Evolutionary conservation across 1,140 invertebrate genomes (phyloP), one percentile per base, ranked within the genome.

Genomic region (Zaprionus gabonicus): DNA sequence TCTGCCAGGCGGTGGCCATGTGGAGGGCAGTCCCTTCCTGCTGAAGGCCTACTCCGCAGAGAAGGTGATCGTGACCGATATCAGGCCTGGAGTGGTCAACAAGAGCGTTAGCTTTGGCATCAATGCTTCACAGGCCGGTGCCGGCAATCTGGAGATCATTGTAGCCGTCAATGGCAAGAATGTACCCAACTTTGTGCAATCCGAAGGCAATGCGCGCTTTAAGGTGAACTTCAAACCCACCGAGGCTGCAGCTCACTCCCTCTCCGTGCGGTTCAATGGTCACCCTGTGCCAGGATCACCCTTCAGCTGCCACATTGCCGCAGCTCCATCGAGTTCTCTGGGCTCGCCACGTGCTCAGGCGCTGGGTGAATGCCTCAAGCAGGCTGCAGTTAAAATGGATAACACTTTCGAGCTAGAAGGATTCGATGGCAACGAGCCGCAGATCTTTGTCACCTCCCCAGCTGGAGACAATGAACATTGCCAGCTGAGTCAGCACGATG

Each of bases 181-280:
- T 94, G 98, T 99, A 6, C 99, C 99, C 6, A 99, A 99, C 94
- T 99, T 99, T 93, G 98, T 99, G 1, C 97, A 99, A 91, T 98
- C 97, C 49, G 98, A 99, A 94, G 98, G 98, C 27, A 99, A 99
- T 93, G 98, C 98, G 0, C 96, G 97, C 83, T 99, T 99, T 82
- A 96, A 95, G 92, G 98, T 99, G 3, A 99, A 99, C 93, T 99
- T 99, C 93, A 99, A 99, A 85, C 99, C 98, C 0, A 97, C 97
- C 60, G 97, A 98, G 94, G 96, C 97, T 3, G 97, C 97, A 3
- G 94, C 96, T 1, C 98, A 99, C 93, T 97, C 95, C 70, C 94
- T 98, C 0, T 98, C 97, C 68, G 97, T 99, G 34, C 96, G 98
- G 77, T 99, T 99, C 93, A 99, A 99, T 93, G 98, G 98, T 12